A percentile compares a stretch with the other conserved stretches of the same genome.
These are phyloP conservation scores for Meandrusa payeni DNA, from an alignment of 2,888 invertebrate genomes.

Conservation along the genomic window DNA sequence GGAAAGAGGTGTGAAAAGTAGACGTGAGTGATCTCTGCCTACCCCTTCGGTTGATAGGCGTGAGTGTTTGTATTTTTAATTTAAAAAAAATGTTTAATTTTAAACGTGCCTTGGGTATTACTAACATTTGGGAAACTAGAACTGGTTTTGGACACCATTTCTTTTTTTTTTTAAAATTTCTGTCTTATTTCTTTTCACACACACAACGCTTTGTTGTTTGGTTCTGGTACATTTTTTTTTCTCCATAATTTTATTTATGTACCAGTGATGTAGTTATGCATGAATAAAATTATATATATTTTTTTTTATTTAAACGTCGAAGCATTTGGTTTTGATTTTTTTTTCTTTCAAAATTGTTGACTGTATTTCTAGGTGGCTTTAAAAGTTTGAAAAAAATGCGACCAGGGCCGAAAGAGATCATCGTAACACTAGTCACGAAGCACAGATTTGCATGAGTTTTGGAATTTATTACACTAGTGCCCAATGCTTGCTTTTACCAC, in stretches of 20 bases:
- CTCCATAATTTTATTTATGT: slow-evolving; percentile 37
- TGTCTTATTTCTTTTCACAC: slow-evolving; percentile 21
- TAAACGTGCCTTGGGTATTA: no score
- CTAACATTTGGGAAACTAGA: no score
- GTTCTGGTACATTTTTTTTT: slow-evolving; percentile 76
- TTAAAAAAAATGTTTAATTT: no score
- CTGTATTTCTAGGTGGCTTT: slow-evolving; percentile 57
- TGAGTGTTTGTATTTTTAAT: no score
- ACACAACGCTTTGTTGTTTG: slow-evolving; percentile 47
- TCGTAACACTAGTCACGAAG: slow-evolving; percentile 53
- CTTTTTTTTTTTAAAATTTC: slow-evolving; percentile 29
- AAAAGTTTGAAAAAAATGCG: slow-evolving; percentile 61
- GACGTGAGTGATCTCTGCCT: no score
- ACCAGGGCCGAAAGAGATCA: slow-evolving; percentile 80
- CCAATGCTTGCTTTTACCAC: slow-evolving; percentile 32
- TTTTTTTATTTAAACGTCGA: slow-evolving; percentile 4
- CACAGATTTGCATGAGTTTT: slow-evolving; percentile 59
- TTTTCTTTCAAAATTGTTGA: slow-evolving; percentile 48
- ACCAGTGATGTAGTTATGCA: slow-evolving; percentile 36
- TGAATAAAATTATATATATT: slow-evolving; percentile 30
- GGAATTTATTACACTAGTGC: slow-evolving; percentile 29
- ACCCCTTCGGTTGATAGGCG: no score
- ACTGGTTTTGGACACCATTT: no score
- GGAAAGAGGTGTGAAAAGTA: no score
- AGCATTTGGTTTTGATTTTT: slow-evolving; percentile 29